A percentile compares a stretch with the other conserved stretches of the same genome.
Evolutionary conservation across 2,888 invertebrate genomes (phyloP).

Genomic region (Crossocerus cetratus): DNA sequence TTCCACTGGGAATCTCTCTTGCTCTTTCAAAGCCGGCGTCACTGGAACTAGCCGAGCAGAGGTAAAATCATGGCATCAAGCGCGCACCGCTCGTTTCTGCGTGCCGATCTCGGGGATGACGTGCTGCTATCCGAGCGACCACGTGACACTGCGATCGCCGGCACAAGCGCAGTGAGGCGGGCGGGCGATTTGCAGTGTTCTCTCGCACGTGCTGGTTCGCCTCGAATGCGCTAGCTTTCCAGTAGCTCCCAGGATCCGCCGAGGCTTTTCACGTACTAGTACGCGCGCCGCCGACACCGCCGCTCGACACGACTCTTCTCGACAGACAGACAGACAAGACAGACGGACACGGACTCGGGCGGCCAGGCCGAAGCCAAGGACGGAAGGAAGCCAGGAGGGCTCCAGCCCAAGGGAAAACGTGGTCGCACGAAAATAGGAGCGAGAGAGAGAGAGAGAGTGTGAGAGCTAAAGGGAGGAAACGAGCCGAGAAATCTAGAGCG

Average conservation of each 20-base stretch:
- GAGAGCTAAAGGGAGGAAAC: background rate
- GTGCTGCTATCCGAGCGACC: conserved; percentile 1
- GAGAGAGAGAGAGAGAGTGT: background rate
- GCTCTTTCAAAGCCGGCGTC: too few relatives aligned
- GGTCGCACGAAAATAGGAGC: background rate
- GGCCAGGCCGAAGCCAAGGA: background rate
- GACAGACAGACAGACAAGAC: too few relatives aligned
- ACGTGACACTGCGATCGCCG: conserved; percentile 35
- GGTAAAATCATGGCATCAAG: too few relatives aligned
- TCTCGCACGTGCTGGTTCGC: conserved; percentile 52
- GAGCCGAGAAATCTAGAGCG: background rate
- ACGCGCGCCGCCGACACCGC: too few relatives aligned
- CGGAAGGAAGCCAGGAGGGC: background rate
- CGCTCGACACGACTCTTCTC: background rate
- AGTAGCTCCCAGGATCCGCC: conserved; percentile 47
- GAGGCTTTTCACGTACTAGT: conserved; percentile 24
- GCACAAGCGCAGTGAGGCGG: conserved; percentile 44
- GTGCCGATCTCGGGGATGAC: too few relatives aligned
- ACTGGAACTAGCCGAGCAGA: too few relatives aligned
- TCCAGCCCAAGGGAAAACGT: background rate
- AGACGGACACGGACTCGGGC: background rate
- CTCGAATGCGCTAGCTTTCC: conserved; percentile 38
- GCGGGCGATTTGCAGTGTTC: conserved; percentile 39
- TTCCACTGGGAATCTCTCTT: too few relatives aligned
- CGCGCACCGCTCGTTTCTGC: too few relatives aligned